These are phyloP conservation scores for Microchirus variegatus DNA, from an alignment of 2,797 vertebrate species.

Conservation along the genomic window DNA sequence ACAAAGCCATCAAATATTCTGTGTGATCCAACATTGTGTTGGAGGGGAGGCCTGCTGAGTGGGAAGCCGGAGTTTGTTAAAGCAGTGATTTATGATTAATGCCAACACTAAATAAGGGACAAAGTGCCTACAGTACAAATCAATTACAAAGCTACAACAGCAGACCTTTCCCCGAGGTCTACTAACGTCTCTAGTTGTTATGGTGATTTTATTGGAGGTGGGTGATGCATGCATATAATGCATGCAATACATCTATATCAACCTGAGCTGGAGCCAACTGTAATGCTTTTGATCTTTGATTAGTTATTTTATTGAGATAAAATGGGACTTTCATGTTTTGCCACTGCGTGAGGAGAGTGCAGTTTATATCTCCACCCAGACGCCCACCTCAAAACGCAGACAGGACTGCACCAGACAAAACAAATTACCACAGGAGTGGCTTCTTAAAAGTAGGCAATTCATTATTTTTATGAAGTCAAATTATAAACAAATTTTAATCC, in stretches of 20 bases:
- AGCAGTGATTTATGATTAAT: slow-evolving; percentile 88
- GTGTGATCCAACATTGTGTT: slow-evolving; percentile 84
- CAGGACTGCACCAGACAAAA: slow-evolving; percentile 69
- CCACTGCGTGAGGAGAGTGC: slow-evolving; percentile 47
- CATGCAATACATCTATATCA: slow-evolving; percentile 76
- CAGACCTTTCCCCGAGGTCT: slow-evolving; percentile 81
- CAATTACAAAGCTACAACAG: slow-evolving; percentile 82
- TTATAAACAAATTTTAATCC: slow-evolving; percentile 84
- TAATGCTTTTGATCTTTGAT: slow-evolving; percentile 79
- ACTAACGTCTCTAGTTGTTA: slow-evolving; percentile 79
- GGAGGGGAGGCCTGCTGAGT: slow-evolving; percentile 81
- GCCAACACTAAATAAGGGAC: slow-evolving; percentile 84
- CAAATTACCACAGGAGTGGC: slow-evolving; percentile 74
- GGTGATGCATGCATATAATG: slow-evolving; percentile 74
- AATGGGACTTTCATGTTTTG: slow-evolving; percentile 70
- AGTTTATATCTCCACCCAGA: slow-evolving; percentile 56
- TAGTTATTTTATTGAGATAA: slow-evolving; percentile 75
- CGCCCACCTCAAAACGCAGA: slow-evolving; percentile 60
- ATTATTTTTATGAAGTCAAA: slow-evolving; percentile 83
- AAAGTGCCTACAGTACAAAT: slow-evolving; percentile 85
- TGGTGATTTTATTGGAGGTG: slow-evolving; percentile 82
- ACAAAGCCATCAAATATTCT: slow-evolving; percentile 85
- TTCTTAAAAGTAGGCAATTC: slow-evolving; percentile 79
- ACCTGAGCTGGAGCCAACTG: slow-evolving; percentile 69
- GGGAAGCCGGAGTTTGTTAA: slow-evolving; percentile 85